These are phyloP conservation scores for Cynopterus brachyotis DNA, from an alignment of 2,113 vertebrate species.

Conservation along the genomic window DNA sequence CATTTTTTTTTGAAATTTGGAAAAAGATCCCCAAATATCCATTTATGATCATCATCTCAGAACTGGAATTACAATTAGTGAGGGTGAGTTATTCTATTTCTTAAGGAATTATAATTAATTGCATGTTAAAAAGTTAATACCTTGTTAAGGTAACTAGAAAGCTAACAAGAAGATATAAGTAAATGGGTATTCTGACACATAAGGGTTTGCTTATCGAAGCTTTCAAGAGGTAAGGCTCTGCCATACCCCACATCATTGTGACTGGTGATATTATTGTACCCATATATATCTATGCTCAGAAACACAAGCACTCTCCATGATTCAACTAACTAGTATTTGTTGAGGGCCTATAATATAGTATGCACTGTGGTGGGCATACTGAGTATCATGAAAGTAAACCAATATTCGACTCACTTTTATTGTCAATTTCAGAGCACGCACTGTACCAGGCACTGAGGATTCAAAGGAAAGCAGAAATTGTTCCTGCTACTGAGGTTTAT, in stretches of 20 bases:
- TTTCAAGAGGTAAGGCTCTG: constrained; percentile 22
- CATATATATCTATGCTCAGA: not conserved
- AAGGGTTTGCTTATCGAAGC: not conserved
- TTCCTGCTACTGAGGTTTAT: constrained; percentile 23
- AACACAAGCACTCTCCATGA: not conserved
- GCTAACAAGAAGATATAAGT: constrained; percentile 29
- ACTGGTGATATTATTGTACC: not conserved
- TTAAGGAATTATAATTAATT: constrained; percentile 26
- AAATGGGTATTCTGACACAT: not conserved
- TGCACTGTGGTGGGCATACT: not conserved
- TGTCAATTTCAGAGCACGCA: not conserved
- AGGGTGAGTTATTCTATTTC: constrained; percentile 8
- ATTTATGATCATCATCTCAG: constrained; percentile 28
- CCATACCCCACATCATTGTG: not conserved
- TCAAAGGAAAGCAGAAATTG: constrained; percentile 29
- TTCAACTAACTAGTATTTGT: constrained; percentile 20
- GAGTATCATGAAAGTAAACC: constrained; percentile 5
- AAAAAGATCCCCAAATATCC: constrained; percentile 29
- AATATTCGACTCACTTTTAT: constrained; percentile 3
- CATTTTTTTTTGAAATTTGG: not conserved
- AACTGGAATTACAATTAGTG: constrained; percentile 23
- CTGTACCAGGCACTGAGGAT: not conserved
- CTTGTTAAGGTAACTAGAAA: constrained; percentile 37
- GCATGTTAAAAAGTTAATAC: constrained; percentile 23
- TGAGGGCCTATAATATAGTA: not conserved